These are phyloP conservation scores for Tridacna crocea DNA, from an alignment of 2,888 invertebrate genomes.

Conservation along the genomic window DNA sequence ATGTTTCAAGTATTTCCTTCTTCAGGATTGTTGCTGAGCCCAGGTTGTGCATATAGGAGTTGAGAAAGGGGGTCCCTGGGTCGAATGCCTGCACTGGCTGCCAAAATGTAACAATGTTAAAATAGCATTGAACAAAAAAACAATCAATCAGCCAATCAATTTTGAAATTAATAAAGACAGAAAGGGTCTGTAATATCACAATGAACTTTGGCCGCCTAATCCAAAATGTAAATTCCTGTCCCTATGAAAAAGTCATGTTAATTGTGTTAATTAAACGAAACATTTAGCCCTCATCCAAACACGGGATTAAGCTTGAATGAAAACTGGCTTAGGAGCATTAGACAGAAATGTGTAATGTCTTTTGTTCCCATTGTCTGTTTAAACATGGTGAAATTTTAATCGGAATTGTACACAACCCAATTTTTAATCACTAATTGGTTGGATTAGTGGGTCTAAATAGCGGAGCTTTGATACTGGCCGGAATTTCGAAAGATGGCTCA, in stretches of 20 bases:
- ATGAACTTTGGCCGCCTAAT: neutral
- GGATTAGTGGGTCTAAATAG: slow-evolving; percentile 9
- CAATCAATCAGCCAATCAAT: no score
- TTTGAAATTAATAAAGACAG: neutral
- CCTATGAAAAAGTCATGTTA: slow-evolving; percentile 4
- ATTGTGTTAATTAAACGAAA: slow-evolving; percentile 24
- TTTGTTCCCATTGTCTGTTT: slow-evolving; percentile 51
- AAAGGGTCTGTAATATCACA: neutral
- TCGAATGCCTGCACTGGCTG: no score
- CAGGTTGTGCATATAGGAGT: no score
- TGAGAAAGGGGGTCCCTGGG: no score
- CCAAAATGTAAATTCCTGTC: slow-evolving; percentile 3
- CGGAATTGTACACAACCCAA: slow-evolving; percentile 21
- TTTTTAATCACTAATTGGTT: slow-evolving; percentile 25
- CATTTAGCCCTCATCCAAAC: slow-evolving; percentile 24
- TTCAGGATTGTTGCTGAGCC: no score
- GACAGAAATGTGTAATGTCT: slow-evolving; percentile 57
- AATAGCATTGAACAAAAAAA: no score
- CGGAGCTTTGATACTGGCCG: neutral
- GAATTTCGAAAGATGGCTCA: neutral
- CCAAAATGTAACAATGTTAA: no score
- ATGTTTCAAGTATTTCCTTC: no score
- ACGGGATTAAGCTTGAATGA: slow-evolving; percentile 17
- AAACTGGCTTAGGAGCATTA: slow-evolving; percentile 53
- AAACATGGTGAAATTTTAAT: slow-evolving; percentile 36